Conservation (phyloP, 2,113 vertebrate genomes). For the Elachura formosa region DNA sequence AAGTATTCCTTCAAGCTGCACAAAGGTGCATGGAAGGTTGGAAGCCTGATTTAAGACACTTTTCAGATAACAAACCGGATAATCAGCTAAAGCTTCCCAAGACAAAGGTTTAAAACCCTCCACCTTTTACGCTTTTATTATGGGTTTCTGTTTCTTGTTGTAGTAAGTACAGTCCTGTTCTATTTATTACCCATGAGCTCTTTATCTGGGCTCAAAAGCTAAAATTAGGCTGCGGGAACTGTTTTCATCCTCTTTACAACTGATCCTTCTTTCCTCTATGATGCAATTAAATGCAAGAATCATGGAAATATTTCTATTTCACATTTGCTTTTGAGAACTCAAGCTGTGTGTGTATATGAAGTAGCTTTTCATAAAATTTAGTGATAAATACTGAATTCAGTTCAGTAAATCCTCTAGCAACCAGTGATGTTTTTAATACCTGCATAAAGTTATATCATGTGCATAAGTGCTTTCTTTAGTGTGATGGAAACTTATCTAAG, state of each 20-base stretch:
- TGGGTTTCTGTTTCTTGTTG: background rate
- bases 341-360: background rate
- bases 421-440: background rate
- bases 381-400: background rate
- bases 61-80: background rate
- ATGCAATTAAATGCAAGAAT: background rate
- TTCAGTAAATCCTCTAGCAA: background rate
- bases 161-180: background rate
- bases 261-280: background rate
- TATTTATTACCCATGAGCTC: background rate
- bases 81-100: background rate
- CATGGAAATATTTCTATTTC: constrained; percentile 19
- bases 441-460: background rate
- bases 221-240: background rate
- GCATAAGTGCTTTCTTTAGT: background rate
- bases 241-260: background rate
- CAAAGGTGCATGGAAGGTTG: background rate
- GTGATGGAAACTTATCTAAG: background rate
- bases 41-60: background rate
- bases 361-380: background rate
- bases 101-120: background rate
- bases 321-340: background rate
- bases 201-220: background rate
- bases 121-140: background rate
- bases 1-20: background rate